phyloP scores from a whole-genome alignment of 2,113 vertebrate genomes.

The Dipodomys merriami region DNA sequence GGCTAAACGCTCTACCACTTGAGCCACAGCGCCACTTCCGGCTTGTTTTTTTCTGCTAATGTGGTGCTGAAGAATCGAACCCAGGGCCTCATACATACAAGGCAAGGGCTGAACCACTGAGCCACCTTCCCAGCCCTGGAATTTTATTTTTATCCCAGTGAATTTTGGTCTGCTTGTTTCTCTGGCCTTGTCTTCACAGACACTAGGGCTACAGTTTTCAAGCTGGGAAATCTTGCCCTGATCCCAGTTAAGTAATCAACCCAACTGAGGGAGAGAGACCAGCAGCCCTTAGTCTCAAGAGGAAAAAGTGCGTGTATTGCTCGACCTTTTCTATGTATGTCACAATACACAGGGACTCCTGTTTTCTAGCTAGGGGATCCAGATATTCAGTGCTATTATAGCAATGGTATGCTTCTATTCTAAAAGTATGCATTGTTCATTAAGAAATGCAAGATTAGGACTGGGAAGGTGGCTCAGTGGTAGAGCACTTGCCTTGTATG shows the following conservation, averaged over 20 bases:
- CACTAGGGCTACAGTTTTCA: not conserved
- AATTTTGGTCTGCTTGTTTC: not conserved
- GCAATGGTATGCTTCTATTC: not conserved
- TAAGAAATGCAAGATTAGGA: not conserved
- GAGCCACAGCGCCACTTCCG: no score
- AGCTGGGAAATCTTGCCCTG: not conserved
- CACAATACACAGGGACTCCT: not conserved
- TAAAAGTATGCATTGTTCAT: slow-evolving; percentile 18
- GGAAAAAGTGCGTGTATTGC: not conserved
- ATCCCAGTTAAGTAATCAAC: not conserved
- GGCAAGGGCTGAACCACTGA: no score
- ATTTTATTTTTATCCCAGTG: not conserved
- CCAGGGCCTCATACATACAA: no score
- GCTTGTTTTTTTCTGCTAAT: no score
- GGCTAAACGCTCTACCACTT: no score
- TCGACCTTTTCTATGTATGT: not conserved
- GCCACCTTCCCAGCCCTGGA: not conserved
- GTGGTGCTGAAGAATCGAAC: no score
- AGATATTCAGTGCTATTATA: not conserved
- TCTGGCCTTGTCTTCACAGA: not conserved
- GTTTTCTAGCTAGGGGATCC: not conserved
- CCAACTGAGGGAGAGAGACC: not conserved
- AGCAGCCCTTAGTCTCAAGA: not conserved
- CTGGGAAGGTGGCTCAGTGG: no score
- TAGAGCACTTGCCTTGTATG: no score